These are phyloP conservation scores for Eulemur rufifrons DNA, from an alignment of 2,113 vertebrate species.

Conservation along the genomic window DNA sequence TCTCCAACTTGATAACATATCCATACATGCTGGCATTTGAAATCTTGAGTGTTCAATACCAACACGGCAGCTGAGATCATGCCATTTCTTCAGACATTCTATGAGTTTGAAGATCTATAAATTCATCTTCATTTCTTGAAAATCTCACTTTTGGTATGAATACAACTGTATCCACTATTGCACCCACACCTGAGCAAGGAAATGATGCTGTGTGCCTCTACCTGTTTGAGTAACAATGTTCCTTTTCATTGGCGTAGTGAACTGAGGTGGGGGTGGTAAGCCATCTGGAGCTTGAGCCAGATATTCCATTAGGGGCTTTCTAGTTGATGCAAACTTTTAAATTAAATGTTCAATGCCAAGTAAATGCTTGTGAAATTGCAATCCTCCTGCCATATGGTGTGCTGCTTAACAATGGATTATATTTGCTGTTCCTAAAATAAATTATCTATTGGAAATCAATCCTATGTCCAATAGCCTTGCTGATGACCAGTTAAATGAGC, in stretches of 20 bases:
- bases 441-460: slow-evolving; percentile 69
- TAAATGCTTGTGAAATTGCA: slow-evolving; percentile 38
- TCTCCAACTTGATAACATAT: neutral
- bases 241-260: neutral
- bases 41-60: neutral
- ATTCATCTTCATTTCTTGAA: neutral
- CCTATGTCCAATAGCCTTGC: neutral
- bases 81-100: neutral
- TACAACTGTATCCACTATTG: neutral
- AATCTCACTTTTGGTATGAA: neutral
- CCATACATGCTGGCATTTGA: neutral
- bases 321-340: slow-evolving; percentile 26
- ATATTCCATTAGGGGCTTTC: slow-evolving; percentile 18
- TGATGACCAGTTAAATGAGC: slow-evolving; percentile 48
- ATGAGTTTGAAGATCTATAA: neutral
- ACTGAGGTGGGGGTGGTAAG: neutral
- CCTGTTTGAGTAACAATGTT: neutral
- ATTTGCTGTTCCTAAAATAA: slow-evolving; percentile 39
- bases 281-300: neutral
- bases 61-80: neutral
- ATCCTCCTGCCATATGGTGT: neutral
- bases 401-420: slow-evolving; percentile 7
- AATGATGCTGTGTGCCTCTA: neutral
- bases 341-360: slow-evolving; percentile 42
- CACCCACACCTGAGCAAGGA: neutral